Percentiles rank a stretch among this genome's conserved stretches.
phyloP scores from a whole-genome alignment of 2,888 invertebrate genomes.

The Ischnura elegans region DNA sequence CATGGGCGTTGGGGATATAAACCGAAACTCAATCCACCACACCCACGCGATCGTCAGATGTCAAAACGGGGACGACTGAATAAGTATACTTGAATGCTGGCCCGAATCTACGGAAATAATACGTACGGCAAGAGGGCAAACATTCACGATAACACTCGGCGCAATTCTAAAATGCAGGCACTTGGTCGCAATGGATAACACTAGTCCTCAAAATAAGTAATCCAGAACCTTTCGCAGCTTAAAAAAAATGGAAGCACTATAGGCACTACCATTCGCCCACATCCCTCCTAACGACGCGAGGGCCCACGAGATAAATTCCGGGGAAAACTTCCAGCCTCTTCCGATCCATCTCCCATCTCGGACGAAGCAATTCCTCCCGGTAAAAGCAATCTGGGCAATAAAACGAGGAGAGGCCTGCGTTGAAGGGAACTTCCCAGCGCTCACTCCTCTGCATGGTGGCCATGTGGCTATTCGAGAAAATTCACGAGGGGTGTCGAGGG shows the following conservation, averaged over 20 bases:
- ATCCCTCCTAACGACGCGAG: not conserved
- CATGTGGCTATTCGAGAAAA: not conserved
- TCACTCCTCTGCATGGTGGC: not conserved
- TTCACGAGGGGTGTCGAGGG: not conserved
- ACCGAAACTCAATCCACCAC: no score
- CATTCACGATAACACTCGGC: not conserved
- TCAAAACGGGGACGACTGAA: no score
- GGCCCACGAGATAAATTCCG: not conserved
- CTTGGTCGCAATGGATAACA: not conserved
- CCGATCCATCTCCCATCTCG: not conserved
- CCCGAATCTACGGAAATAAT: no score
- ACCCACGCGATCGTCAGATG: no score
- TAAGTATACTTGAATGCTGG: no score
- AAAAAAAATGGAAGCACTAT: not conserved
- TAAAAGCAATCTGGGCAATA: constrained; percentile 31
- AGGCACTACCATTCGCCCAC: not conserved
- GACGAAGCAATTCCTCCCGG: not conserved
- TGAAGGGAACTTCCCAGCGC: no score
- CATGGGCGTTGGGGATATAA: no score
- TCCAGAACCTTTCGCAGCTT: not conserved
- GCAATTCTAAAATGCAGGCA: not conserved
- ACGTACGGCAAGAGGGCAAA: not conserved
- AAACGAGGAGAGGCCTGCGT: not conserved
- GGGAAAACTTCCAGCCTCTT: not conserved
- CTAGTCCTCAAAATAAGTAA: not conserved